These are phyloP conservation scores for Cossypha niveicapilla DNA, from an alignment of 2,797 vertebrate genomes.

Conservation along the genomic window DNA sequence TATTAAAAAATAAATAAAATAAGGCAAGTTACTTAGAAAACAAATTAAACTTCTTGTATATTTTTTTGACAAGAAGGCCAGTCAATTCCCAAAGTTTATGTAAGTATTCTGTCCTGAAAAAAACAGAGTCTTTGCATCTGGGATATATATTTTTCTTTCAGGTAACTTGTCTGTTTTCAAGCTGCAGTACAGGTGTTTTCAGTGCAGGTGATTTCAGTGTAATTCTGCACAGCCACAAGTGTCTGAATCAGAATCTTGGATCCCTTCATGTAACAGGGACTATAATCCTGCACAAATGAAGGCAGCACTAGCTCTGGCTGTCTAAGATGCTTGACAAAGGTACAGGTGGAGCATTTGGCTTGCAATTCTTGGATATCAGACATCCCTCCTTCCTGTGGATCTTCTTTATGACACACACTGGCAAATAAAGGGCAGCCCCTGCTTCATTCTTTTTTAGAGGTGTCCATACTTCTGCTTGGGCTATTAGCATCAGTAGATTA, in stretches of 20 bases:
- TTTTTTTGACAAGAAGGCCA: background rate
- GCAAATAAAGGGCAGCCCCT: background rate
- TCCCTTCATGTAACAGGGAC: background rate
- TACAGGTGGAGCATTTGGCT: background rate
- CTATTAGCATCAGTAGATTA: background rate
- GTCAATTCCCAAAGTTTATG: background rate
- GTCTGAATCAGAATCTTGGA: background rate
- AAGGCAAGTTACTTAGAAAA: background rate
- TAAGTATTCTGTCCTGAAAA: background rate
- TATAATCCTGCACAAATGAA: background rate
- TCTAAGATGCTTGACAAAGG: background rate
- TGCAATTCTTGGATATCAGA: background rate
- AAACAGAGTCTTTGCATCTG: background rate
- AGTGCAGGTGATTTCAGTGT: background rate
- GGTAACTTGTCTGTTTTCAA: background rate
- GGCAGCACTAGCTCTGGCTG: background rate
- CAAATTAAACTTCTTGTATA: background rate
- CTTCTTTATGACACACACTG: rapidly evolving
- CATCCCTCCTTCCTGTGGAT: background rate
- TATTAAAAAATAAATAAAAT: background rate
- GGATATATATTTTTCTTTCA: background rate
- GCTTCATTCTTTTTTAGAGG: background rate
- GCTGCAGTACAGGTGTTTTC: background rate
- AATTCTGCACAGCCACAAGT: background rate
- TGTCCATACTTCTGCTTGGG: background rate